Base-by-base conservation (phyloP, 2,113 vertebrate genomes). In the Delphinus delphis region DNA sequence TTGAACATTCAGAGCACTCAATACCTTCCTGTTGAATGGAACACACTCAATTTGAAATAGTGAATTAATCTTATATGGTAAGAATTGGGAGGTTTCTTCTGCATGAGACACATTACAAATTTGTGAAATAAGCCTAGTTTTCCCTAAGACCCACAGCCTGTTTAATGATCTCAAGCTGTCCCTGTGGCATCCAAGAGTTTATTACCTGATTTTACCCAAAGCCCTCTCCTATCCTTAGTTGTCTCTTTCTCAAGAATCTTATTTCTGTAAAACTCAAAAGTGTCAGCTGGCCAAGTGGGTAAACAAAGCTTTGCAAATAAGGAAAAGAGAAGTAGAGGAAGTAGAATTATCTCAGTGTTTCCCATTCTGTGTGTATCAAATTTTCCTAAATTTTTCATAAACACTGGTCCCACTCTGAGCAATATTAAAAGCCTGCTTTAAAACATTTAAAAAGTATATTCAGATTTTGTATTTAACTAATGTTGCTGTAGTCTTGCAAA, bases 341-440 rank as follows among this genome's bases (percentile, higher is more conserved):
- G 15, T 17, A 53, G 53, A 53, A 53, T 70, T 71, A 60, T 80
- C 68, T 80, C 63, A 73, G 5, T 53, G 38, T 33, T 80, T 89
- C 20, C 25, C 36, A 55, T 71, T 82, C 81, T 90, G 10, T 55
- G 18, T 79, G 14, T 28, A 86, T 68, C 83, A 62, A 38, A 77
- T 79, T 93, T 38, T 92, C 62, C 80, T 4, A 97, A 88, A 31
- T 82, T 83, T 93, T 38, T 90, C 62, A 87, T 4, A 97, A 88
- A 89, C 36, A 58, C 36, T 93, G 4, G 18, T 77, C 33, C n/a
- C 23, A 50, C 23, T 18, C 31, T 28, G 50, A 94, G 31, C 26
- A 67, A 89, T 38, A 89, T 50, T 76, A 50, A 91, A 93, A 92
- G n/a, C 5, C n/a, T 81, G 15, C 21, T 77, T 88, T 83, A 84